These are phyloP conservation scores for Echinops telfairi DNA, from an alignment of 2,113 vertebrate genomes.

Conservation along the genomic window DNA sequence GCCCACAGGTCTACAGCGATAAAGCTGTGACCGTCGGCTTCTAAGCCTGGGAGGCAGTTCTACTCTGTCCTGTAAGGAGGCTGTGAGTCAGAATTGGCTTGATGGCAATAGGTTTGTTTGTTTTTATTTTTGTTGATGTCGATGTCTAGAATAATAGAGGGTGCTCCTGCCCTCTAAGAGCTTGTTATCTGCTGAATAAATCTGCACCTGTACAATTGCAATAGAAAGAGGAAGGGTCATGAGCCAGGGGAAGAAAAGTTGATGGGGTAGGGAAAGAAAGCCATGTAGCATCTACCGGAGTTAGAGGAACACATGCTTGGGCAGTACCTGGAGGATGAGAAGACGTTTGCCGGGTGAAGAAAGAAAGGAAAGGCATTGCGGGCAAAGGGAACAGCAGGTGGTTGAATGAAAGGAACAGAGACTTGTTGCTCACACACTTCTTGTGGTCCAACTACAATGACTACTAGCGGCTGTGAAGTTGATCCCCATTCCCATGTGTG, in stretches of 20 bases:
- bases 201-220: neutral
- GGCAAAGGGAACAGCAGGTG: neutral
- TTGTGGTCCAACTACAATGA: neutral
- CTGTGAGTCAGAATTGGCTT: neutral
- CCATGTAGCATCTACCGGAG: neutral
- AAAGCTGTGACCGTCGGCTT: neutral
- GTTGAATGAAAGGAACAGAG: neutral
- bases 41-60: neutral
- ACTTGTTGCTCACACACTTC: too few species aligned
- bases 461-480: neutral
- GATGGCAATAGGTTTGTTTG: neutral
- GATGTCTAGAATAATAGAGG: neutral
- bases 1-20: neutral
- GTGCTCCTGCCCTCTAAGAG: neutral
- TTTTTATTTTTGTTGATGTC: neutral
- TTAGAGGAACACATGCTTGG: accelerated
- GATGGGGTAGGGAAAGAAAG: neutral
- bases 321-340: neutral
- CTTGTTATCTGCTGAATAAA: neutral
- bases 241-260: neutral
- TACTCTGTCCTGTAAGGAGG: neutral
- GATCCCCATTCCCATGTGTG: neutral
- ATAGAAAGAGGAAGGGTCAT: neutral
- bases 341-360: too few species aligned
- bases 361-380: neutral